phyloP scores from a whole-genome alignment of 2,888 invertebrate species.

The Bimastos eiseni region DNA sequence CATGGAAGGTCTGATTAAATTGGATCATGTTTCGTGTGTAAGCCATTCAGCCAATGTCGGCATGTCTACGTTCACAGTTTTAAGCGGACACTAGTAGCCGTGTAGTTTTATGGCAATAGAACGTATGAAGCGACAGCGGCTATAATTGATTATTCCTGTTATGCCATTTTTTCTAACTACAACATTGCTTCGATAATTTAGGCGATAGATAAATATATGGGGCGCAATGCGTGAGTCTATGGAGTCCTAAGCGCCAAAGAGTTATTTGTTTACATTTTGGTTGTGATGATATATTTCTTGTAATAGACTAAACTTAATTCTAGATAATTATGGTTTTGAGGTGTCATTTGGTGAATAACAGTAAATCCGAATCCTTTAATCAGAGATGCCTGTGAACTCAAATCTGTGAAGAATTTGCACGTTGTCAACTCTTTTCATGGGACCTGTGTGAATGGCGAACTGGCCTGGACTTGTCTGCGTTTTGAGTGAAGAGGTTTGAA shows the following conservation, averaged over 20 bases:
- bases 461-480: slow-evolving; percentile 4
- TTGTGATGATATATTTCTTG: not conserved
- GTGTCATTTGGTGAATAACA: not conserved
- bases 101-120: not conserved
- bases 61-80: not conserved
- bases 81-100: not conserved
- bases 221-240: not conserved
- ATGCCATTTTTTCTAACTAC: no score
- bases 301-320: not conserved
- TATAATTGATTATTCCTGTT: no score
- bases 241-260: not conserved
- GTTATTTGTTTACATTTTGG: not conserved
- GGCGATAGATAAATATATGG: no score
- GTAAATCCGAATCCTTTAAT: not conserved
- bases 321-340: not conserved
- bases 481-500: not conserved
- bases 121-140: not conserved
- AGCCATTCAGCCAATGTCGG: not conserved
- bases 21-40: not conserved
- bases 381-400: not conserved
- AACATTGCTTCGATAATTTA: no score
- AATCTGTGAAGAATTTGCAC: not conserved
- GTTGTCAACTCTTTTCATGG: not conserved
- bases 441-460: not conserved
- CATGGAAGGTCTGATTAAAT: not conserved